phyloP scores from a whole-genome alignment of 1,140 invertebrate species.

The Bombus sylvicola region DNA sequence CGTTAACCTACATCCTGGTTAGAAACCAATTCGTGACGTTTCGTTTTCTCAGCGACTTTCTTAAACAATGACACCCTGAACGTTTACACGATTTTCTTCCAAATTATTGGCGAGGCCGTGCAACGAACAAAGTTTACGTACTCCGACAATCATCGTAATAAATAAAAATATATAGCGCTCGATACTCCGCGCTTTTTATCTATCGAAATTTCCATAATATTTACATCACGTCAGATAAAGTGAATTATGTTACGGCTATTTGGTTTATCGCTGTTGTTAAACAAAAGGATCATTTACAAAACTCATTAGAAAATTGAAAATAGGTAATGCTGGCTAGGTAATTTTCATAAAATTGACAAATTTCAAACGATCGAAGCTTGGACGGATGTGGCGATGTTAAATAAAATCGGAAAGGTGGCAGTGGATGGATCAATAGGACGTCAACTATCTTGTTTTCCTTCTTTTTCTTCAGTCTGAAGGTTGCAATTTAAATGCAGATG shows the following conservation, averaged over 20 bases:
- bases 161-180: background rate
- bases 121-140: background rate
- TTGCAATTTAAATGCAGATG: too few relatives aligned
- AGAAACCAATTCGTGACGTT: constrained; percentile 12
- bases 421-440: too few relatives aligned
- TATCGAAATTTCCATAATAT: constrained; percentile 6
- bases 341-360: background rate
- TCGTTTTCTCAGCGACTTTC: constrained; percentile 12
- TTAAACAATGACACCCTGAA: background rate
- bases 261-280: background rate
- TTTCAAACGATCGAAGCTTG: background rate
- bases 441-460: too few relatives aligned
- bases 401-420: background rate
- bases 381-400: background rate
- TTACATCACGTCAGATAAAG: constrained; percentile 16
- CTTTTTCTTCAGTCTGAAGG: too few relatives aligned
- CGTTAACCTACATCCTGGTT: constrained; percentile 11
- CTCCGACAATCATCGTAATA: background rate
- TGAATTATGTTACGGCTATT: background rate
- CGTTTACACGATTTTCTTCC: background rate
- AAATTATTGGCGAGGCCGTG: background rate
- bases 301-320: too few relatives aligned
- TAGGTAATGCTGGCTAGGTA: too few relatives aligned
- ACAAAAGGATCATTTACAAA: constrained; percentile 7
- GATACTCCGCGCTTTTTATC: background rate